phyloP scores from a whole-genome alignment of 2,888 invertebrate genomes.

The Podabrus alpinus region DNA sequence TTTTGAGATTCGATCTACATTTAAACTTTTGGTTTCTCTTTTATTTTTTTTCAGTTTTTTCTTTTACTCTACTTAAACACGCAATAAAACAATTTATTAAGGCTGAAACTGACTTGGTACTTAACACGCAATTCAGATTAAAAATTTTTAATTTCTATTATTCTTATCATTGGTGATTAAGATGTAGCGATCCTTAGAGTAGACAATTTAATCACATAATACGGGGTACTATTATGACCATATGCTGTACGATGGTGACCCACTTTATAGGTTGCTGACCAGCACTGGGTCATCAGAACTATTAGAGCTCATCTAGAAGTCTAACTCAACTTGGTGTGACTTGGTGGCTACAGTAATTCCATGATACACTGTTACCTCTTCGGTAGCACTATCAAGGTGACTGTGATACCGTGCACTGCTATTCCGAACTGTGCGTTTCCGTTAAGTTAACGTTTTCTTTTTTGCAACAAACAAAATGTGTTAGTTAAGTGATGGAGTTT shows the following conservation, averaged over 20 bases:
- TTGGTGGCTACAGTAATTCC: constrained; percentile 7
- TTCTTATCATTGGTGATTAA: neutral
- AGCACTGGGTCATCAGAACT: constrained; percentile 52
- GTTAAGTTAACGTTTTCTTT: neutral
- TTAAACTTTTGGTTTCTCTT: neutral
- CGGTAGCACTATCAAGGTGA: constrained; percentile 15
- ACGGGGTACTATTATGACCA: neutral
- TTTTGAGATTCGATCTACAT: neutral
- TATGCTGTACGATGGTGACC: constrained; percentile 15
- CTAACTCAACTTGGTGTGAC: constrained; percentile 16
- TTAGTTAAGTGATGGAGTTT: neutral
- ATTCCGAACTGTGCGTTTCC: neutral
- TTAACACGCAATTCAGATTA: neutral
- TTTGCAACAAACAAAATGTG: neutral
- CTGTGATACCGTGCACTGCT: constrained; percentile 14
- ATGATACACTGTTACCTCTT: constrained; percentile 13
- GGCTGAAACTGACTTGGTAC: neutral
- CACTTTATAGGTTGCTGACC: constrained; percentile 35
- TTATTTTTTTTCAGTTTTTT: neutral
- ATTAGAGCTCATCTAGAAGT: constrained; percentile 51
- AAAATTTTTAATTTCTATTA: neutral
- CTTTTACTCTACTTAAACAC: neutral
- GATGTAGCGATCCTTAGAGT: neutral
- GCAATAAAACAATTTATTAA: neutral
- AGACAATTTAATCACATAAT: neutral